Evolutionary conservation across 2,888 invertebrate species (phyloP), one percentile per base, ranked within the genome.

Genomic region (Nephrocerus scutellatus): DNA sequence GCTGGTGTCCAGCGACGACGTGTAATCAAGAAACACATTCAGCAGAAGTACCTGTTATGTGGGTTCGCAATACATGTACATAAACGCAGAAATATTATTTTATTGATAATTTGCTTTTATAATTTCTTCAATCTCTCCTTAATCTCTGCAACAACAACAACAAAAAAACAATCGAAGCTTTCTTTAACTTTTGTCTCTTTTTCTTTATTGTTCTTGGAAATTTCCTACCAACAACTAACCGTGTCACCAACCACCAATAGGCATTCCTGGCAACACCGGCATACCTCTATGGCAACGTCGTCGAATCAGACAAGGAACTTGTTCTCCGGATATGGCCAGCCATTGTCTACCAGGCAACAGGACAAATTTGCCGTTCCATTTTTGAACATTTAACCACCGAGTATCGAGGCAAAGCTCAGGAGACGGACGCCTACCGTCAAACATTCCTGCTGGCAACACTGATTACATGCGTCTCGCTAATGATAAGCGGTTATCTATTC

Each of bases 51-150:
- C 52, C 60, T 67, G 56, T 55, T 67, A 51, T 67, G 67, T 57
- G 66, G 66, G 47, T 66, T 67, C 52, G 66, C 63, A 47, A 66
- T 67, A 52, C 66, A 67, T 58, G 66, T 67, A 66, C 49, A 59
- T 51, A 51, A 20, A 4, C 26, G 15, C 5, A 6, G 13, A 26
- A 2, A 31, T 13, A 31, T 31, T 19, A 30, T 26, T 16, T 12
- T 23, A 16, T 29, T 16, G 13, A 14, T 21, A 9, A 21, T n/a
- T 21, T 15, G 14, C 8, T n/a, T 18, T 14, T 9, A 32, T 8
- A 10, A 6, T 5, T 12, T 5, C 8, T 19, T 4, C n/a, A 19
- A 7, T 6, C 10, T 5, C 14, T 25, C 10, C 6, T 29, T n/a
- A 18, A 29, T 12, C 28, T 36, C 10, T 20, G 20, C n/a, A 13